Conservation (phyloP, 2,113 vertebrate genomes). For the Psittacara wagleri region DNA sequence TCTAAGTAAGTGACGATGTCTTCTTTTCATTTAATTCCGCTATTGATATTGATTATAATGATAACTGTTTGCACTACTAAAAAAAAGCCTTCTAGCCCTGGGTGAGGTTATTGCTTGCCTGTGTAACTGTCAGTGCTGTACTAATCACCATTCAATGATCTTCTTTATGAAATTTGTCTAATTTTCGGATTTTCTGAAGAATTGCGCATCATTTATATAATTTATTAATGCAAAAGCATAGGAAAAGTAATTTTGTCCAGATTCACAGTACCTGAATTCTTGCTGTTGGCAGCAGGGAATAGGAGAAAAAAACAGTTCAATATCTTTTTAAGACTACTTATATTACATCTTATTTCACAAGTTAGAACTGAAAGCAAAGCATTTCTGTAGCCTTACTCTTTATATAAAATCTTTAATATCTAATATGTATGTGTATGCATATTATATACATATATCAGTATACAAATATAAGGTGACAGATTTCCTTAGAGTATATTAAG, state of each 20-base stretch:
- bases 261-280: neutral
- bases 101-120: neutral
- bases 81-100: neutral
- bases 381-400: neutral
- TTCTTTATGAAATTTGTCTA: neutral
- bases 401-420: neutral
- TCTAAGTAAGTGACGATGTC: neutral
- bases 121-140: neutral
- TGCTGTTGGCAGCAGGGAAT: neutral
- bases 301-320: neutral
- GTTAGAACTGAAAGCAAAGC: neutral
- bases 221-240: neutral
- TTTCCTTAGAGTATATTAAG: constrained; percentile 24
- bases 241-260: neutral
- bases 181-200: neutral
- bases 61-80: neutral
- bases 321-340: neutral
- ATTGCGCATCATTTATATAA: neutral
- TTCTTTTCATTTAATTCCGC: neutral
- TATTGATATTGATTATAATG: neutral
- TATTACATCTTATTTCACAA: neutral
- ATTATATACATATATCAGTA: neutral
- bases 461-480: neutral
- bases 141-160: neutral
- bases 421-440: neutral